Percentiles rank a stretch among this genome's conserved stretches.
Conservation (phyloP, 2,113 vertebrate genomes). For the Cyrtonyx montezumae region DNA sequence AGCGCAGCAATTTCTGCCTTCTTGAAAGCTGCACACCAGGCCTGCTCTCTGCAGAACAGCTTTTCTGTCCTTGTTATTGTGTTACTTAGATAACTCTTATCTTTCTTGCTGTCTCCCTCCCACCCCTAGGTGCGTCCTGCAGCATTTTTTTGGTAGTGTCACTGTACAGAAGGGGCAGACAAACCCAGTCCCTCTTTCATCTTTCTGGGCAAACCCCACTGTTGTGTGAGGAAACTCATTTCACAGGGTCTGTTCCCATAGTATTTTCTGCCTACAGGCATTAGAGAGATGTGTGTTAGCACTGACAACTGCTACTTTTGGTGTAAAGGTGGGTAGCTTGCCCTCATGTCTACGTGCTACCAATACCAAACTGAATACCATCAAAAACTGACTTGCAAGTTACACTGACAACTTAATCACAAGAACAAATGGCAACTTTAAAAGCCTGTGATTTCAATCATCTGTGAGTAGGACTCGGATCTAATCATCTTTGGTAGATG, state of each 20-base stretch:
- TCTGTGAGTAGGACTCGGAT: background rate
- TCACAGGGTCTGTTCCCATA: background rate
- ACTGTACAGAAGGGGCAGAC: background rate
- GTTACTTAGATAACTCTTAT: background rate
- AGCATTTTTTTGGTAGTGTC: background rate
- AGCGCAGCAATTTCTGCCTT: background rate
- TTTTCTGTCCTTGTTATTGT: background rate
- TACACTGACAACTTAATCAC: background rate
- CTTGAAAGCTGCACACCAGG: accelerated
- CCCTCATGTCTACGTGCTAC: background rate
- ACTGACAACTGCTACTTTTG: background rate
- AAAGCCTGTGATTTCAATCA: conserved; percentile 11
- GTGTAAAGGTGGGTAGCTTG: background rate
- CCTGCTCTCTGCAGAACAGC: background rate
- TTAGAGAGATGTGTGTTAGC: background rate
- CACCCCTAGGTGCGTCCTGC: background rate
- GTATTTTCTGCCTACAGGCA: background rate
- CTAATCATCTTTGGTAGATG: background rate
- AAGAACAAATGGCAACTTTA: background rate
- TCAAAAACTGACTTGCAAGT: background rate
- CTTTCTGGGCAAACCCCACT: background rate
- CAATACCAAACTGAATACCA: background rate
- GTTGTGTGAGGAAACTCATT: background rate
- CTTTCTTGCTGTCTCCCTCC: background rate
- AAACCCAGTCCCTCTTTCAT: background rate